Conservation (phyloP, 2,888 invertebrate genomes). For the Cancer borealis region DNA sequence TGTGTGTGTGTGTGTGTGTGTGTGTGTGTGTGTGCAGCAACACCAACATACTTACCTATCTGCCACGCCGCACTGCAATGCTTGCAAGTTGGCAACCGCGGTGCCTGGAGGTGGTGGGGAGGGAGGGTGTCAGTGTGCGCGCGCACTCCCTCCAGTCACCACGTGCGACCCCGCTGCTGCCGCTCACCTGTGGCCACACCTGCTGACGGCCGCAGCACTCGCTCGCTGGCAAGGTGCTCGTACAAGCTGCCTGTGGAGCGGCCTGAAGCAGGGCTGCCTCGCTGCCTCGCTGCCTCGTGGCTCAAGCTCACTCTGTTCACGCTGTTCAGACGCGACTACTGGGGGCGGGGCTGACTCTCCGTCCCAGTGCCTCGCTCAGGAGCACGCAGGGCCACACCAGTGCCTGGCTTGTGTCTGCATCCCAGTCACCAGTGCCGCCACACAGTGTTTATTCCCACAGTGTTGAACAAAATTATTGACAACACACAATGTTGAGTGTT, state of each 20-base stretch:
- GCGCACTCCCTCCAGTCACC: slow-evolving; percentile 45
- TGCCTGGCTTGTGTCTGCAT: background rate
- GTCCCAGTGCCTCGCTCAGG: background rate
- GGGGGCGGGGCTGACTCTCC: background rate
- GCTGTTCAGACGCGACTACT: background rate
- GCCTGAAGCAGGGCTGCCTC: background rate
- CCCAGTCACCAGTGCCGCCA: background rate
- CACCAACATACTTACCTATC: background rate
- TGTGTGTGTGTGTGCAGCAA: slow-evolving; percentile 24
- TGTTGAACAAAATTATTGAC: background rate
- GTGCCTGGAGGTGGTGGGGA: slow-evolving; percentile 11
- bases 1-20: slow-evolving; percentile 24
- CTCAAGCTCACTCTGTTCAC: background rate
- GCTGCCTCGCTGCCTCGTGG: too few species aligned
- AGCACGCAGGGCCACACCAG: background rate
- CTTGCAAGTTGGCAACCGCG: slow-evolving; percentile 42
- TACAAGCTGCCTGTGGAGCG: background rate
- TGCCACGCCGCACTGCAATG: background rate
- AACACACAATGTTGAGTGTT: background rate
- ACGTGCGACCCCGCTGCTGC: slow-evolving; percentile 25
- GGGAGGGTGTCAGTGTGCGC: slow-evolving; percentile 47
- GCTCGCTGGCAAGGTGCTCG: background rate
- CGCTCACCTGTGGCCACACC: slow-evolving; percentile 47
- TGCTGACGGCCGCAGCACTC: slow-evolving; percentile 15
- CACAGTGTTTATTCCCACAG: background rate